Base-by-base conservation (phyloP, 2,888 invertebrate species). In the Plebejus melissa region DNA sequence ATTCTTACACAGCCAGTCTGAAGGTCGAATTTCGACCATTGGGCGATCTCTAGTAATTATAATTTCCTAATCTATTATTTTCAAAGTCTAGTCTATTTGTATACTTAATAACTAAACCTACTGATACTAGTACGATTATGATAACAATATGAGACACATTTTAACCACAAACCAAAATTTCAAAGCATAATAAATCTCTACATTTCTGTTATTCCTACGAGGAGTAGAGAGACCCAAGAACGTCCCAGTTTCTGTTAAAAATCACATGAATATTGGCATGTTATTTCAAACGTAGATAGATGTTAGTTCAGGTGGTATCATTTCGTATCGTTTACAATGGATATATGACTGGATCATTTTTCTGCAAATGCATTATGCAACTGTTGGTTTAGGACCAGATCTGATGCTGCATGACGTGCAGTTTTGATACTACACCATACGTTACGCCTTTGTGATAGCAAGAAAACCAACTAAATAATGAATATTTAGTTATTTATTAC, bases 221-320 rank as follows among this genome's bases (percentile, higher is more conserved):
- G 11, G 13, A 32, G 32, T 7, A 36, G 13, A 36, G 4, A 32
- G 4, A 9, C 1, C 32, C 11, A 36, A 13, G 32, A 2, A 32
- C 28, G 13, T 13, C 36, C 32, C 65, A 65, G 11, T 36, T 65
- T 65, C 16, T 32, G 13, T 32, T 65, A 5, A 65, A 65, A 65
- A 13, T 16, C 13, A 65, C 28, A 65, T 13, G 65, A 36, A 65
- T 36, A 65, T 36, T 32, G 65, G 13, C 65, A 65, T 65, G 36
- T 36, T 65, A 36, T 65, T 65, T 65, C 32, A 65, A 65, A 32
- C 65, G 60, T 65, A 11, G 65, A 65, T 65, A 36, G 65, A 65
- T 92, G 87, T 93, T 93, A 82, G 86, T 83, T 92, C 92, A 93
- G 93, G 92, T 93, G 92, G 82, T 79, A 83, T 82, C 80, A 83